These are phyloP conservation scores for Otus sunia DNA, from an alignment of 2,113 vertebrate genomes.

Conservation along the genomic window DNA sequence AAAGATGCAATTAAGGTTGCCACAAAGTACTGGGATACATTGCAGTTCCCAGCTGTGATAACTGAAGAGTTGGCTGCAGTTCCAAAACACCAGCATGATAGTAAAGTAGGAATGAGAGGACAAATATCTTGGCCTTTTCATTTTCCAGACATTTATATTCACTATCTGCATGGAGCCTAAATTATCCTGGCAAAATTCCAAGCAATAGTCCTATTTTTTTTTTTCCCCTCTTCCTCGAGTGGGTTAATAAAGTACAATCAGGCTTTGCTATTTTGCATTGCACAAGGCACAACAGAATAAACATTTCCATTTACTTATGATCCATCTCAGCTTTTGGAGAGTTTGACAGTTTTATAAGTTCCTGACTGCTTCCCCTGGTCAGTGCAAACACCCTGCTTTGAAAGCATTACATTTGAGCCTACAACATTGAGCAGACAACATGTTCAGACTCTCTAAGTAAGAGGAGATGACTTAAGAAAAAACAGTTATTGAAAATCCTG, in stretches of 20 bases:
- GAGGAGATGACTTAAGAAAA: not conserved
- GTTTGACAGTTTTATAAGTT: not conserved
- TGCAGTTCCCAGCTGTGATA: constrained; percentile 29
- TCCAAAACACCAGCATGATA: not conserved
- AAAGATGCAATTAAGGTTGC: constrained; percentile 25
- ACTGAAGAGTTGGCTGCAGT: not conserved
- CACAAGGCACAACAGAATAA: not conserved
- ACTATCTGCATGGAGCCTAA: constrained; percentile 21
- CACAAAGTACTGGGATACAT: not conserved
- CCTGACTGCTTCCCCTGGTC: not conserved
- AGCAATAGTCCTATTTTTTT: not conserved
- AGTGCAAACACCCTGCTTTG: not conserved
- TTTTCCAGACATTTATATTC: constrained; percentile 34
- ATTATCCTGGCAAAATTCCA: constrained; percentile 34
- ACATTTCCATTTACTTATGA: not conserved
- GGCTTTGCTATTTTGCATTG: not conserved
- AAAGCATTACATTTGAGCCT: accelerated
- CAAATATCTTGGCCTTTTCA: constrained; percentile 28
- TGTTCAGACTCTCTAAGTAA: not conserved
- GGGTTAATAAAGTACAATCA: not conserved
- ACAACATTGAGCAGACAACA: not conserved
- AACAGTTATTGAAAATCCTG: not conserved
- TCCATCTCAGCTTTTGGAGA: not conserved
- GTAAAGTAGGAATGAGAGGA: constrained; percentile 20
- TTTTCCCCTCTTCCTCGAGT: accelerated